Evolutionary conservation across 2,113 vertebrate species (phyloP).

Genomic region (Pygoscelis adeliae): DNA sequence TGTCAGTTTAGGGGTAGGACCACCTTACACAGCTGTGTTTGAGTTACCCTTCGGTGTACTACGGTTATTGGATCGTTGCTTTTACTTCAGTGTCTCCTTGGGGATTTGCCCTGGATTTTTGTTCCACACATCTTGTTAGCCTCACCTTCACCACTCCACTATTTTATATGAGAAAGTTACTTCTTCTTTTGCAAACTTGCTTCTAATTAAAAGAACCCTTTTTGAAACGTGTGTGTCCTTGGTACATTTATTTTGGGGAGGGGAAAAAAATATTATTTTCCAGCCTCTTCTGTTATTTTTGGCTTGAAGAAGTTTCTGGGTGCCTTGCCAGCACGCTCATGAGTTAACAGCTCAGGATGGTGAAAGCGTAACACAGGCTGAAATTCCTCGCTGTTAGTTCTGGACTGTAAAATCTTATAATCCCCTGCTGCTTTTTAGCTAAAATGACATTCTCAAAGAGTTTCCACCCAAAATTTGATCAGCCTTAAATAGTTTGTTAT

Average conservation of each 20-base stretch:
- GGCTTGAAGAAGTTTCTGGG: background rate
- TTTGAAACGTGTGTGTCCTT: background rate
- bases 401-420: conserved; percentile 51
- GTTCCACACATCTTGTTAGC: conserved; percentile 55
- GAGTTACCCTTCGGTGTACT: background rate
- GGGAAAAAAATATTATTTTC: background rate
- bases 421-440: conserved; percentile 13
- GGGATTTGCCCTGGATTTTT: conserved; percentile 33
- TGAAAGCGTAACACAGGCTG: background rate
- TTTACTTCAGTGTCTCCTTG: conserved; percentile 38
- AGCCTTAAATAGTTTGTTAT: background rate
- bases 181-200: conserved; percentile 59
- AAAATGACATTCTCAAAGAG: conserved; percentile 24
- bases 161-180: conserved; percentile 69
- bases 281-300: background rate
- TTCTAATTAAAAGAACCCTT: conserved; percentile 52
- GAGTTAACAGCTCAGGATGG: conserved; percentile 33
- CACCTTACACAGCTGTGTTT: background rate
- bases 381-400: conserved; percentile 58
- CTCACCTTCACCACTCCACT: conserved; percentile 60
- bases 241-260: background rate
- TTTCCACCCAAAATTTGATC: conserved; percentile 17
- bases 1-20: background rate
- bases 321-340: conserved; percentile 6
- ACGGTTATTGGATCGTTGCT: background rate